Conservation (phyloP, 1,140 invertebrate species). For the Diplogasteroides magnus region DNA sequence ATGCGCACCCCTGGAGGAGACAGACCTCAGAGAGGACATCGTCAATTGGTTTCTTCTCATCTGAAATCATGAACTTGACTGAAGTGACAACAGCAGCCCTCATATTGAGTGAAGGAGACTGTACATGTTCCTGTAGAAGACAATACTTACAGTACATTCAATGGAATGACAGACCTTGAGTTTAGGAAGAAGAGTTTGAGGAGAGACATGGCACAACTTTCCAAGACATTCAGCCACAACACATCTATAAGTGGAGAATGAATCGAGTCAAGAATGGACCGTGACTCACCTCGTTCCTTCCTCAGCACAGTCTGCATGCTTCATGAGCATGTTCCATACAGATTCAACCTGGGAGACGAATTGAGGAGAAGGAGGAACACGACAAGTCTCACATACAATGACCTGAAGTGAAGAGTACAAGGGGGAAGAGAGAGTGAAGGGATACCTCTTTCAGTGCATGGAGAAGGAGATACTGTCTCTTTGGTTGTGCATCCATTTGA, state of each 20-base stretch:
- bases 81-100: constrained; percentile 11
- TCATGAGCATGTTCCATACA: constrained; percentile 20
- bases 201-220: constrained; percentile 9
- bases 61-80: constrained; percentile 21
- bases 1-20: too few species aligned
- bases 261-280: background rate
- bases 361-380: background rate
- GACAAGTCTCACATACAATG: too few species aligned
- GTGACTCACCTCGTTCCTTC: constrained; percentile 12
- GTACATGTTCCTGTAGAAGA: background rate
- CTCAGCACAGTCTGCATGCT: constrained; percentile 10
- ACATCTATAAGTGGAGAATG: constrained; percentile 10
- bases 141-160: background rate
- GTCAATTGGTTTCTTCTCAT: constrained; percentile 12
- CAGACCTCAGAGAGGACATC: background rate
- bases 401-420: too few species aligned
- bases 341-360: background rate
- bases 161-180: constrained; percentile 11
- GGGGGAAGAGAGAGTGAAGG: too few species aligned
- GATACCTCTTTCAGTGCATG: constrained; percentile 95
- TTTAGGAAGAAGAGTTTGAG: constrained; percentile 2
- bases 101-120: background rate
- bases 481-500: constrained; percentile 86
- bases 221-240: constrained; percentile 26
- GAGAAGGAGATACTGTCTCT: constrained; percentile 87